phyloP scores from a whole-genome alignment of 2,888 invertebrate species.

The Rhagonycha fulva region DNA sequence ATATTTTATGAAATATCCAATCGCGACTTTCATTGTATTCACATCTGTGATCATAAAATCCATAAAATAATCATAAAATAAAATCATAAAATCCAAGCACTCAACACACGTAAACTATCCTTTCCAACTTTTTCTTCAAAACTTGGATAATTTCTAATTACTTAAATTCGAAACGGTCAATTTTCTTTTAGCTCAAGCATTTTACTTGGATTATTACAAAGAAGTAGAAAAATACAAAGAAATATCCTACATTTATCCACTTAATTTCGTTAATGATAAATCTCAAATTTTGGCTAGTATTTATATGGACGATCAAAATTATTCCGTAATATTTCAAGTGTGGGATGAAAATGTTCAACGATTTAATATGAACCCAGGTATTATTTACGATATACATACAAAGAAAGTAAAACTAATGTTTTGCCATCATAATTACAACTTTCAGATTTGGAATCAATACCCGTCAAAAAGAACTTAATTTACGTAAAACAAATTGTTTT shows the following conservation, averaged over 20 bases:
- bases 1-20: too few species aligned
- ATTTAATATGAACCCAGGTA: neutral
- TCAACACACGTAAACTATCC: too few species aligned
- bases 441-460: neutral
- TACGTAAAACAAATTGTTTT: conserved; percentile 26
- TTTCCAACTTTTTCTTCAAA: too few species aligned
- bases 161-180: neutral
- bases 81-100: too few species aligned
- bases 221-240: conserved; percentile 33
- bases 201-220: conserved; percentile 41
- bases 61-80: too few species aligned
- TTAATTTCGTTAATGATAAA: neutral
- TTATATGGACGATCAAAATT: conserved; percentile 8
- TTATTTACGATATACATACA: too few species aligned
- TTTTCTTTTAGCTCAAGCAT: conserved; percentile 43
- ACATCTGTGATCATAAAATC: too few species aligned
- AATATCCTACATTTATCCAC: conserved; percentile 5
- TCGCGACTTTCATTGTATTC: too few species aligned
- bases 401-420: too few species aligned
- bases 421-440: neutral
- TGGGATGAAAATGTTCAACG: conserved; percentile 19
- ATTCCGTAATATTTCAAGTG: conserved; percentile 12
- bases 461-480: neutral
- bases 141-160: conserved; percentile 9
- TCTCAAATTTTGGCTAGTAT: conserved; percentile 13